Evolutionary conservation across 2,113 vertebrate genomes (phyloP), one percentile per base, ranked within the genome.

Genomic region (Dicentrarchus labrax): DNA sequence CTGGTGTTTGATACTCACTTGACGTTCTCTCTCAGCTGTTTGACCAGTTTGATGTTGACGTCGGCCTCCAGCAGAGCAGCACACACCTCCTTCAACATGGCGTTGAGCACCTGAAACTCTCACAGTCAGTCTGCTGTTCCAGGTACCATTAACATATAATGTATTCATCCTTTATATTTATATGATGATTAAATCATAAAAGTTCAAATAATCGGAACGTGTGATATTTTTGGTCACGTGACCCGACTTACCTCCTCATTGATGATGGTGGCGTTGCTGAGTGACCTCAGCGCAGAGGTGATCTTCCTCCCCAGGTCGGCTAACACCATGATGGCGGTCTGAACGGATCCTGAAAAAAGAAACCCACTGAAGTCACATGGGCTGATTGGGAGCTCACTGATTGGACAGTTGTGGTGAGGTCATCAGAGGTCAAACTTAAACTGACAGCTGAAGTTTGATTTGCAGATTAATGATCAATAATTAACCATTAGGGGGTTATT

Each of bases 181-280:
- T 30, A 3, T 2, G 30, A 30, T 3, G 30, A 30, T 30, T 30
- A 30, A 30, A 30, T 30, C 30, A 30, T 2, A 30, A 30, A 30
- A 30, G 30, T 2, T 30, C 30, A 30, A 30, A 30, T 30, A 30
- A 30, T 30, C 30, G 30, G 30, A 30, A 30, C 30, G 4, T 30
- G 30, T 30, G 48, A 50, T 21, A 17, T 53, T 53, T 54, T 16
- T 53, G 21, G 38, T 59, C 54, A 60, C 15, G 19, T 53, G 57
- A 54, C 54, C 54, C 38, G 22, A 4, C 15, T 17, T 92, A 99
- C 98, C 97, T 99, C 98, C 82, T 99, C 98, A 86, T 99, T 99
- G 95, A 99, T 99, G 90, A 99, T 99, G 0, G 98, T 99, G 91
- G 98, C 98, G 87, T 99, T 99, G 96, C 98, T 99, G 95, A 99